Evolutionary conservation across 2,113 vertebrate species (phyloP).

Genomic region (Prionailurus viverrinus): DNA sequence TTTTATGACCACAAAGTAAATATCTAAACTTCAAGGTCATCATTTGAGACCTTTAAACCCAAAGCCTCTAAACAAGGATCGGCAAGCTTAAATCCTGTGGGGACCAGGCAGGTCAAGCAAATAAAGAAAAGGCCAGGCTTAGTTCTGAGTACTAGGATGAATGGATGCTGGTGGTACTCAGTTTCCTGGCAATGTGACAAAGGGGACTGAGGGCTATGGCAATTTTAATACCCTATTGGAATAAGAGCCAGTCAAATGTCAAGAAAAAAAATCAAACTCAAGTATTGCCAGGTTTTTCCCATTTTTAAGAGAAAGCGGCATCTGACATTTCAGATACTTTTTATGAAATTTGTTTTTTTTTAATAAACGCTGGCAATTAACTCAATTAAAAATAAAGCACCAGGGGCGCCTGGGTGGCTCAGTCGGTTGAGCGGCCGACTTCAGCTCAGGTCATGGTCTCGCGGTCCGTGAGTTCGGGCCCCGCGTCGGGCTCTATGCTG

Average conservation of each 20-base stretch:
- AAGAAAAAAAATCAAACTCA: conserved; percentile 21
- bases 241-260: neutral
- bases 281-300: neutral
- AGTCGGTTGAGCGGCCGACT: too few species aligned
- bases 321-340: conserved; percentile 39
- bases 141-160: neutral
- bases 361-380: neutral
- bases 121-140: neutral
- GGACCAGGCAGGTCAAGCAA: neutral
- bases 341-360: conserved; percentile 34
- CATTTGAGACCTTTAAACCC: conserved; percentile 48
- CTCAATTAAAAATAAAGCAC: conserved; percentile 2
- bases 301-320: conserved; percentile 33
- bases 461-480: too few species aligned
- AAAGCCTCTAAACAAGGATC: neutral
- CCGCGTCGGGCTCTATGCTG: too few species aligned
- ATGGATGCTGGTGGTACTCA: too few species aligned
- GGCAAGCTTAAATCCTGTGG: neutral
- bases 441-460: too few species aligned
- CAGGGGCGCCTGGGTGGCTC: too few species aligned
- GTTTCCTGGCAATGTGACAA: neutral
- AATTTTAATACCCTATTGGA: neutral
- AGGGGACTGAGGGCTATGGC: neutral
- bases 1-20: conserved; percentile 65
- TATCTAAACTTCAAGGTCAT: conserved; percentile 5